Conservation (phyloP, 2,797 vertebrate genomes). For the Eospalax fontanierii region DNA sequence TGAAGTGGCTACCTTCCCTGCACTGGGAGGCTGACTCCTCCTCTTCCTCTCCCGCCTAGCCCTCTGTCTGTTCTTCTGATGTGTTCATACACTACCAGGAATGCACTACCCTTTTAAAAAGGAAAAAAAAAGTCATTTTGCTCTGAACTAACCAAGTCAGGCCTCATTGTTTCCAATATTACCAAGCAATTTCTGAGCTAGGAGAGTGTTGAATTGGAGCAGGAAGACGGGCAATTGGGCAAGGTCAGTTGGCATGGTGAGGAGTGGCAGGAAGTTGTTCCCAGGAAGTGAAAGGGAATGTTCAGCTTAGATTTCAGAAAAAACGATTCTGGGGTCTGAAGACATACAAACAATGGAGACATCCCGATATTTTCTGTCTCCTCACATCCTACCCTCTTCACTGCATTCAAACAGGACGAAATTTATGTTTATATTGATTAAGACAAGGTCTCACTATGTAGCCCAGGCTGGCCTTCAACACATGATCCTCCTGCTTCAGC, state of each 20-base stretch:
- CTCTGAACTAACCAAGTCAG: slow-evolving; percentile 76
- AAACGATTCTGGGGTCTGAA: background rate
- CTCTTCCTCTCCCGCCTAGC: background rate
- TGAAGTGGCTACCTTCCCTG: background rate
- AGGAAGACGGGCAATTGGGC: slow-evolving; percentile 56
- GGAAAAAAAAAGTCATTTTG: slow-evolving; percentile 63
- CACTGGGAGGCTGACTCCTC: background rate
- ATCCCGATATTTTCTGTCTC: slow-evolving; percentile 19
- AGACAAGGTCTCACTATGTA: background rate
- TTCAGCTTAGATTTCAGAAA: slow-evolving; percentile 17
- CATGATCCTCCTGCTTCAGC: background rate
- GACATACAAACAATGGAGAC: background rate
- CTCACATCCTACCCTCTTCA: background rate
- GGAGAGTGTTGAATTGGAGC: slow-evolving; percentile 66
- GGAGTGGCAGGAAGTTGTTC: background rate
- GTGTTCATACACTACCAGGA: slow-evolving; percentile 47
- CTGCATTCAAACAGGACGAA: background rate
- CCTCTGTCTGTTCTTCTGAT: slow-evolving; percentile 2
- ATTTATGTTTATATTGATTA: background rate
- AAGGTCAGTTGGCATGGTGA: background rate
- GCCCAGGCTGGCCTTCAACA: background rate
- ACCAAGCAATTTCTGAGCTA: slow-evolving; percentile 72
- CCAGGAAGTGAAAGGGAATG: background rate
- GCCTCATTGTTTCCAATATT: slow-evolving; percentile 78
- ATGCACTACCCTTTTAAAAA: slow-evolving; percentile 45